Evolutionary conservation across 2,888 invertebrate species (phyloP).

Genomic region (Sepiola atlantica): DNA sequence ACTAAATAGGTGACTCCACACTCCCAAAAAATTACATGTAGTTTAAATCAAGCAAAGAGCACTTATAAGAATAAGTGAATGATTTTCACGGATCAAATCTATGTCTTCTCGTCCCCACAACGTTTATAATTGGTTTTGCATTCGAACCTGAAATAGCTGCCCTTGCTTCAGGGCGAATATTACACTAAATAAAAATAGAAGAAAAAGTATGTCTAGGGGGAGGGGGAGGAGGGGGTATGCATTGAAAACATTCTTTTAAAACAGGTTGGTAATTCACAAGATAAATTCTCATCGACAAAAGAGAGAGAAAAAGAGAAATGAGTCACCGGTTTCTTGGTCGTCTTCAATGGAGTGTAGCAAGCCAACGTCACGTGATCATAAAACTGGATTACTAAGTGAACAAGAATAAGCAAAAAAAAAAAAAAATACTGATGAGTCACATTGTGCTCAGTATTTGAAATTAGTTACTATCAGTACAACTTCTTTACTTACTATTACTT

Average conservation of each 20-base stretch:
- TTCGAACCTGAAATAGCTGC: background rate
- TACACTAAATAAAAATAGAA: background rate
- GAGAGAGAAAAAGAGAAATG: background rate
- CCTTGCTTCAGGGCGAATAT: background rate
- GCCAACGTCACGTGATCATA: background rate
- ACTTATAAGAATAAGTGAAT: too few relatives aligned
- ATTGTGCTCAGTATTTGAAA: background rate
- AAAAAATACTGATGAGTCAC: background rate
- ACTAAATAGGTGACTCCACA: too few relatives aligned
- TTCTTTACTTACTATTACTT: background rate
- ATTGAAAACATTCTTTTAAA: background rate
- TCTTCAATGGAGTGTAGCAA: conserved; percentile 7
- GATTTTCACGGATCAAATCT: too few relatives aligned
- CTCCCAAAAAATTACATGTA: too few relatives aligned
- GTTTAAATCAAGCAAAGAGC: too few relatives aligned
- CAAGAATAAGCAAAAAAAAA: background rate
- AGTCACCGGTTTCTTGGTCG: background rate
- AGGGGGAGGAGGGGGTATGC: too few relatives aligned
- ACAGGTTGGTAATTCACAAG: background rate
- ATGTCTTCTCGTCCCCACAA: too few relatives aligned
- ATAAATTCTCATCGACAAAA: background rate
- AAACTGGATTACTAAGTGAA: background rate
- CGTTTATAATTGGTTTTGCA: background rate
- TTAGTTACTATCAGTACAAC: background rate
- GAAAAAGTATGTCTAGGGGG: background rate